These are phyloP conservation scores for Folsomia candida DNA, from an alignment of 2,888 invertebrate genomes.

Conservation along the genomic window DNA sequence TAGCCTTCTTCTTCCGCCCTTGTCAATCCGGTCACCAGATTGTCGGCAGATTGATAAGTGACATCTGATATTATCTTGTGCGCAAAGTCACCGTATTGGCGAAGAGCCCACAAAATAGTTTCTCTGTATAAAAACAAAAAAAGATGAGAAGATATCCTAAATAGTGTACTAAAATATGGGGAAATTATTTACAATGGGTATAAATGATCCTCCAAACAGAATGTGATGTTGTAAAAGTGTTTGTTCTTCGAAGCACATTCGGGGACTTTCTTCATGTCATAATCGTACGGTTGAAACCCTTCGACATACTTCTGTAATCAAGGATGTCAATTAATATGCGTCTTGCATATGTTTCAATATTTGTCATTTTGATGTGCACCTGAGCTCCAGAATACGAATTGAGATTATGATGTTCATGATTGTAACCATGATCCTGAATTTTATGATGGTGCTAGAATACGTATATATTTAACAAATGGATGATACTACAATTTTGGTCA, in stretches of 20 bases:
- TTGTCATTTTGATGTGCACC: too few relatives aligned
- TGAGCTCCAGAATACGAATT: too few relatives aligned
- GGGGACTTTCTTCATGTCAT: constrained; percentile 39
- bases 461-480: neutral
- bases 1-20: constrained; percentile 53
- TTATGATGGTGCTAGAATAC: neutral
- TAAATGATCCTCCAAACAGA: constrained; percentile 53
- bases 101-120: constrained; percentile 51
- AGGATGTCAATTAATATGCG: neutral
- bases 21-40: constrained; percentile 53
- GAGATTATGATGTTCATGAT: too few relatives aligned
- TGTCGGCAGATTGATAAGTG: constrained; percentile 53
- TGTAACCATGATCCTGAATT: neutral
- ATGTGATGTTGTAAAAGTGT: constrained; percentile 47
- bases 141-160: neutral
- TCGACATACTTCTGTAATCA: constrained; percentile 1
- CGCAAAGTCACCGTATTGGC: constrained; percentile 49
- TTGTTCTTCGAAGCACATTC: constrained; percentile 46
- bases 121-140: constrained; percentile 33
- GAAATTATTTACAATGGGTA: constrained; percentile 52
- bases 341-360: too few relatives aligned
- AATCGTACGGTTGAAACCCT: constrained; percentile 27
- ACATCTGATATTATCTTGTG: constrained; percentile 53
- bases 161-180: neutral
- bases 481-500: too few relatives aligned